Percentiles rank a stretch among this genome's conserved stretches.
Evolutionary conservation across 1,140 invertebrate species (phyloP).

Genomic region (Tetraneura akinire): DNA sequence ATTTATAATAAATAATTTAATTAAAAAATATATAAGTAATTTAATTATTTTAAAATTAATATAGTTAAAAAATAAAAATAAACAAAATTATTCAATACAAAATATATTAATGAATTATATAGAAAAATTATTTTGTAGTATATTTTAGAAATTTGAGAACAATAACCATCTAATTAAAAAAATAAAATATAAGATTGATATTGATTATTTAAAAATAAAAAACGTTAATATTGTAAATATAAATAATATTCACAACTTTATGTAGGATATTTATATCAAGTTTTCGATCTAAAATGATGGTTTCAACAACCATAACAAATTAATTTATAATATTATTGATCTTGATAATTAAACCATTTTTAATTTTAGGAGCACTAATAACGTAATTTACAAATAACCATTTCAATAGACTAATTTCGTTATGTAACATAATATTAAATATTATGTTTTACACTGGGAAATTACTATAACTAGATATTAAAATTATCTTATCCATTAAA

Average conservation of each 20-base stretch:
- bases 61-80: background rate
- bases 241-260: background rate
- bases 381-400: background rate
- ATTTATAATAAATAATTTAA: no score
- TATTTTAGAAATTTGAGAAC: background rate
- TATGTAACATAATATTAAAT: background rate
- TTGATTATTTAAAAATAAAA: background rate
- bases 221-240: background rate
- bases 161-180: background rate
- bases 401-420: background rate
- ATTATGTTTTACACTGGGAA: constrained; percentile 1
- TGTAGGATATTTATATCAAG: background rate
- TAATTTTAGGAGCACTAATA: background rate
- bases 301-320: background rate
- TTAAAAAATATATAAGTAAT: no score
- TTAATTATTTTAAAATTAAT: no score
- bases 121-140: background rate
- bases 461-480: background rate
- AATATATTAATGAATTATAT: background rate
- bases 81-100: background rate
- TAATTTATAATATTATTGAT: background rate
- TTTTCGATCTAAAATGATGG: background rate
- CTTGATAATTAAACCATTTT: background rate
- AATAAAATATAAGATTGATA: background rate
- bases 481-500: constrained; percentile 19